Evolutionary conservation across 2,113 vertebrate species (phyloP).

Genomic region (Perca fluviatilis): DNA sequence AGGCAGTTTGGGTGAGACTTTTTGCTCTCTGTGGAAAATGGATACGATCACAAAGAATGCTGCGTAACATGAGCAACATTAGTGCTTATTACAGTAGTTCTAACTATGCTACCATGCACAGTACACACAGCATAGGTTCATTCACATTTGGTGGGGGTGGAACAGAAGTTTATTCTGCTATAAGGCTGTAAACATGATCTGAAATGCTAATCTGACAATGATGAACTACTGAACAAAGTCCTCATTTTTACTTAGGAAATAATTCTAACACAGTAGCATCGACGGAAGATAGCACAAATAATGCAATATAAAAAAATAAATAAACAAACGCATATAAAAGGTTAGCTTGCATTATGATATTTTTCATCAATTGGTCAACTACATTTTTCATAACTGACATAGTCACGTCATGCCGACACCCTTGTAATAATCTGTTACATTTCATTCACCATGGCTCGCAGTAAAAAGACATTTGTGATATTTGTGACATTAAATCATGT

Average conservation of each 20-base stretch:
- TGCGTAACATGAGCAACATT: constrained; percentile 20
- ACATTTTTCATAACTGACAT: constrained; percentile 39
- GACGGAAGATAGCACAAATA: constrained; percentile 43
- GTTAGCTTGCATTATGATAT: constrained; percentile 46
- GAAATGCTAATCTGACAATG: constrained; percentile 38
- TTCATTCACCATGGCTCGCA: constrained; percentile 50
- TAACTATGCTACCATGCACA: constrained; percentile 51
- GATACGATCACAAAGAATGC: constrained; percentile 33
- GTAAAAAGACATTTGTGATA: constrained; percentile 65
- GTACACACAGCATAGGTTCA: constrained; percentile 55
- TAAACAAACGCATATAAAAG: constrained; percentile 50
- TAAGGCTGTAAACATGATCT: constrained; percentile 70
- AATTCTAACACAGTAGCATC: constrained; percentile 7
- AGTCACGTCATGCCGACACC: constrained; percentile 22
- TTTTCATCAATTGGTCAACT: constrained; percentile 42
- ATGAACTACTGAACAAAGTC: constrained; percentile 39
- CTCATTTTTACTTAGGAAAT: constrained; percentile 30
- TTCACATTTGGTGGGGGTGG: constrained; percentile 78
- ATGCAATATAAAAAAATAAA: constrained; percentile 51
- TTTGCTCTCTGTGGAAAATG: constrained; percentile 50
- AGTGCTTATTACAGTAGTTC: constrained; percentile 41
- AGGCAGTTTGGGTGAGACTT: constrained; percentile 74
- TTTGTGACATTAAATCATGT: constrained; percentile 66
- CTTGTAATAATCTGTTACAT: constrained; percentile 42
- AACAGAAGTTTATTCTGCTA: constrained; percentile 57